Percentiles rank a stretch among this genome's conserved stretches.
These are phyloP conservation scores for Myocastor coypus DNA, from an alignment of 2,113 vertebrate species.

Conservation along the genomic window DNA sequence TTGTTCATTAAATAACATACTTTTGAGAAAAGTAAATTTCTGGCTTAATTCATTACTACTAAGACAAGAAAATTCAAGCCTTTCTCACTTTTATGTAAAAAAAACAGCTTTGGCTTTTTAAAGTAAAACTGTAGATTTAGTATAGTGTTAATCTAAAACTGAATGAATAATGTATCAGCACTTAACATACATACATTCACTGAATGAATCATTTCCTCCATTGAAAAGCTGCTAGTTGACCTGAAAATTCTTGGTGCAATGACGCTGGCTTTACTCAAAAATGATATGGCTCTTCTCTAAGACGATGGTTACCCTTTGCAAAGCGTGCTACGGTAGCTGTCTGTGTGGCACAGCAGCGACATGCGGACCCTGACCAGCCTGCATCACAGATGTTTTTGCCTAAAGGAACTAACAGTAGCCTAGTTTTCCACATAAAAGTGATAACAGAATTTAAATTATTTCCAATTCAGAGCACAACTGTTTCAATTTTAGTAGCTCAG, in stretches of 20 bases:
- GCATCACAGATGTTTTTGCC: constrained; percentile 76
- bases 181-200: not conserved
- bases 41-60: not conserved
- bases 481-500: constrained; percentile 64
- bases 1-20: constrained; percentile 7
- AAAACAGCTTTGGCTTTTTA: not conserved
- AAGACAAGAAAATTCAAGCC: not conserved
- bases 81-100: constrained; percentile 39
- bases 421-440: constrained; percentile 66
- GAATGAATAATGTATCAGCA: not conserved
- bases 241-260: constrained; percentile 42
- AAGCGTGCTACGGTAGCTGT: constrained; percentile 45
- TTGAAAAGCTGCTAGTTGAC: constrained; percentile 50
- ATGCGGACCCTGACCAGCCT: constrained; percentile 42
- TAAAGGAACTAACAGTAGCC: constrained; percentile 65
- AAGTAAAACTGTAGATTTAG: not conserved
- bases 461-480: constrained; percentile 69
- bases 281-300: not conserved
- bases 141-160: constrained; percentile 55
- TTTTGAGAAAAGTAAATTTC: constrained; percentile 17
- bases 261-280: constrained; percentile 50
- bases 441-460: constrained; percentile 69
- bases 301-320: constrained; percentile 42
- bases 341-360: constrained; percentile 57
- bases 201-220: constrained; percentile 19